A percentile compares a stretch with the other conserved stretches of the same genome.
Conservation (phyloP, 2,888 invertebrate species). For the Agriopis aurantiaria region DNA sequence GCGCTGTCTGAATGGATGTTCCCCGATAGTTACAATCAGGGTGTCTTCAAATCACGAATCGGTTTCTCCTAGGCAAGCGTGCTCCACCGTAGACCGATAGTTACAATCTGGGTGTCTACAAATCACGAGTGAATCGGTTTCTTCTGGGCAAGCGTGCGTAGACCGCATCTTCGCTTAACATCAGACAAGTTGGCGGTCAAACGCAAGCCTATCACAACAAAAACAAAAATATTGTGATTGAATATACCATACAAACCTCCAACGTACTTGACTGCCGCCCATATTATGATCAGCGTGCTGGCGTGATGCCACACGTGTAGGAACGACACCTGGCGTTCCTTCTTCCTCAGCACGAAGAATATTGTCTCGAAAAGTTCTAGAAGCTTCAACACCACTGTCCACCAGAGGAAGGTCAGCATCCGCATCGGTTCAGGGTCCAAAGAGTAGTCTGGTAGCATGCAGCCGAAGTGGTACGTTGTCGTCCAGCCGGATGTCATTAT, state of each 20-base stretch:
- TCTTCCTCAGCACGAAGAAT: constrained; percentile 91
- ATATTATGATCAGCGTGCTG: constrained; percentile 86
- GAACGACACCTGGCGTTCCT: constrained; percentile 89
- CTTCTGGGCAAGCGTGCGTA: too few relatives aligned
- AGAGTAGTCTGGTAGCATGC: constrained; percentile 91
- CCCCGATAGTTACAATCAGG: too few relatives aligned
- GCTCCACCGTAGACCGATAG: too few relatives aligned
- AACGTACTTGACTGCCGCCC: constrained; percentile 87
- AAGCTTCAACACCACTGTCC: constrained; percentile 88
- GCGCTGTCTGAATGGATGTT: too few relatives aligned
- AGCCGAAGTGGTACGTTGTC: constrained; percentile 87
- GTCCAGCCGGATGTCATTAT: constrained; percentile 89
- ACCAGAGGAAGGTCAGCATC: constrained; percentile 87
- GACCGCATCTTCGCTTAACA: too few relatives aligned
- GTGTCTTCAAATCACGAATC: too few relatives aligned
- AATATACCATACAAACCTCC: constrained; percentile 83
- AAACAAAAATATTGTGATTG: background rate
- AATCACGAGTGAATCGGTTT: too few relatives aligned
- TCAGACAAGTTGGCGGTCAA: too few relatives aligned
- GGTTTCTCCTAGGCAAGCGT: too few relatives aligned
- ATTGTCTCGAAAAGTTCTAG: constrained; percentile 89
- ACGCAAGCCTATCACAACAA: too few relatives aligned
- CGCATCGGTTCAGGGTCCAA: constrained; percentile 87
- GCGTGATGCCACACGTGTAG: constrained; percentile 92
- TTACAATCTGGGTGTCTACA: too few relatives aligned